A percentile compares a stretch with the other conserved stretches of the same genome.
These are phyloP conservation scores for Dasysyrphus tricinctus DNA, from an alignment of 2,888 invertebrate genomes.

Conservation along the genomic window DNA sequence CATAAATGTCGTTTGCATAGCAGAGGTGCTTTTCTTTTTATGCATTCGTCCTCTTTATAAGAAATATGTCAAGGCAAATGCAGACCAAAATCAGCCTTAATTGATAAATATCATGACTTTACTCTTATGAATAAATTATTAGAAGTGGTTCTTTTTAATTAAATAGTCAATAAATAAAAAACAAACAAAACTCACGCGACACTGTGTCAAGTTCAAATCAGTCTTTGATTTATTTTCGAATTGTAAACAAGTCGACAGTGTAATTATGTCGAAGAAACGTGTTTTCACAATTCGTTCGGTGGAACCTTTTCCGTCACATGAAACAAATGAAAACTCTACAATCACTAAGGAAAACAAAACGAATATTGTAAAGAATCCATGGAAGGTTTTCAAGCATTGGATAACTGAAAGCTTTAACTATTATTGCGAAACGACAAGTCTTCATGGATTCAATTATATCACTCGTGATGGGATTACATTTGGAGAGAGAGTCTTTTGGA, in stretches of 20 bases:
- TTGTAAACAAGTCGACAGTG: background rate
- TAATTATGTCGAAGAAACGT: constrained; percentile 47
- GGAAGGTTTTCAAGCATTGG: constrained; percentile 78
- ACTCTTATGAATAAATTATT: constrained; percentile 57
- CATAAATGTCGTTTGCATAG: constrained; percentile 87
- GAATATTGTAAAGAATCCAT: constrained; percentile 32
- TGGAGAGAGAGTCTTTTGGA: constrained; percentile 86
- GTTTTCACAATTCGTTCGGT: constrained; percentile 63
- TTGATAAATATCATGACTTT: constrained; percentile 45
- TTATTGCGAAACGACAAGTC: constrained; percentile 88
- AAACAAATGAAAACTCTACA: background rate
- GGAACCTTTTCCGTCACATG: constrained; percentile 46
- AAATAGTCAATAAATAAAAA: constrained; percentile 13
- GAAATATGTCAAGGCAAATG: constrained; percentile 53
- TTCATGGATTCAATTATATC: constrained; percentile 89
- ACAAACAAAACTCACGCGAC: background rate
- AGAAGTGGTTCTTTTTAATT: constrained; percentile 27
- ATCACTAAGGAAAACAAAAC: background rate
- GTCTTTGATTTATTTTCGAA: constrained; percentile 36
- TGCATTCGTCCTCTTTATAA: constrained; percentile 79
- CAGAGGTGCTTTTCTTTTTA: constrained; percentile 85
- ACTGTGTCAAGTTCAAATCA: constrained; percentile 15
- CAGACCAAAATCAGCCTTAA: constrained; percentile 21
- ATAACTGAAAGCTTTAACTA: constrained; percentile 82
- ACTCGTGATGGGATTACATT: constrained; percentile 85